phyloP scores from a whole-genome alignment of 2,888 invertebrate genomes.

The Crepidodera aurea region DNA sequence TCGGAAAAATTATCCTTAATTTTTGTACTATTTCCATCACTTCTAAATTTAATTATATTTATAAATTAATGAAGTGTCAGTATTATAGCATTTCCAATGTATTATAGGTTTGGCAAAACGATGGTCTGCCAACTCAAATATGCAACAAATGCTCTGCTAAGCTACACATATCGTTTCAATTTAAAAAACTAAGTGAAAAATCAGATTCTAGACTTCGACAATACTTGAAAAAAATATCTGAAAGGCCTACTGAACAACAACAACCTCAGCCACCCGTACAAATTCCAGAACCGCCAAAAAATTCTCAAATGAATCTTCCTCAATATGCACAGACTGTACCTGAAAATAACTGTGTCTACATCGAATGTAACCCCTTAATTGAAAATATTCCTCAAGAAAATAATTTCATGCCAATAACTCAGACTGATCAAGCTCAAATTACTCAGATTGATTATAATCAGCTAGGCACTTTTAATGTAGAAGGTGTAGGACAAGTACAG shows the following conservation, averaged over 20 bases:
- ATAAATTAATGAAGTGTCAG: too few relatives aligned
- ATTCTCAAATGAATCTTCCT: slow-evolving; percentile 30
- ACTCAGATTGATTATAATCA: slow-evolving; percentile 56
- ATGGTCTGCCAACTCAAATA: slow-evolving; percentile 61
- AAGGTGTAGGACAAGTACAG: slow-evolving; percentile 53
- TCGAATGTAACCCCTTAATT: slow-evolving; percentile 55
- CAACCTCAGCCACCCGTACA: slow-evolving; percentile 23
- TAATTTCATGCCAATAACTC: slow-evolving; percentile 43
- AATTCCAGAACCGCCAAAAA: slow-evolving; percentile 29
- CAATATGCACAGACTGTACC: slow-evolving; percentile 42
- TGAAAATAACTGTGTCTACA: slow-evolving; percentile 55
- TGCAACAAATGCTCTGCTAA: slow-evolving; percentile 62
- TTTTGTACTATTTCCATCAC: too few relatives aligned
- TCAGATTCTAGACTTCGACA: slow-evolving; percentile 61
- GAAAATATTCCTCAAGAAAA: slow-evolving; percentile 51
- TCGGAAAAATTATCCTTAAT: too few relatives aligned
- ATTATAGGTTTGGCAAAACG: slow-evolving; percentile 61
- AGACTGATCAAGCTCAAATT: slow-evolving; percentile 47
- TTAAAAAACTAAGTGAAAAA: slow-evolving; percentile 62
- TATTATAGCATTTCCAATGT: too few relatives aligned
- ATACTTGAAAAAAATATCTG: slow-evolving; percentile 15
- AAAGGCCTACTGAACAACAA: slow-evolving; percentile 21
- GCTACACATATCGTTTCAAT: slow-evolving; percentile 62
- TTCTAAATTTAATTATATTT: too few relatives aligned
- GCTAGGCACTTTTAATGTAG: slow-evolving; percentile 52